Evolutionary conservation across 2,797 vertebrate species (phyloP).

Genomic region (Poeciliopsis paucimaculata): DNA sequence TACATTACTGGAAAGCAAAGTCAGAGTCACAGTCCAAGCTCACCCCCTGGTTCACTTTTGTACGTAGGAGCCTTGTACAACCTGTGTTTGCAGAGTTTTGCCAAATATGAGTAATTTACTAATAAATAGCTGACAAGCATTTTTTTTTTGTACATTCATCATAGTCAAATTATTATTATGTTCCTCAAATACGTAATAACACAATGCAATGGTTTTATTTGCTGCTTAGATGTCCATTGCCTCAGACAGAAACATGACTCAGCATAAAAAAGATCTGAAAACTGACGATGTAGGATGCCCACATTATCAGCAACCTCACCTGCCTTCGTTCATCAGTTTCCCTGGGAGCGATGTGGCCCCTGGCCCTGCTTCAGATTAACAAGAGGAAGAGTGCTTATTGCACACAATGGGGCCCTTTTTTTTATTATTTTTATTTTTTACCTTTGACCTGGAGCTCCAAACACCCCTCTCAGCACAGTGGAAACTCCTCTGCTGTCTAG

Average conservation of each 20-base stretch:
- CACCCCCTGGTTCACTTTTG: neutral
- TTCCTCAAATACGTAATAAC: neutral
- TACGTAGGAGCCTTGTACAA: neutral
- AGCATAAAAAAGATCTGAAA: conserved; percentile 42
- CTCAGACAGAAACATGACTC: conserved; percentile 37
- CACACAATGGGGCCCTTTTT: conserved; percentile 74
- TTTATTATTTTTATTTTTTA: conserved; percentile 53
- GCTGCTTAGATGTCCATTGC: conserved; percentile 9
- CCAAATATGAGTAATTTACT: neutral
- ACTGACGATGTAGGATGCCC: conserved; percentile 49
- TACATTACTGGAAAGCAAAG: conserved; percentile 1
- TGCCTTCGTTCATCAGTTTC: conserved; percentile 73
- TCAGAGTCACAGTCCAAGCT: neutral
- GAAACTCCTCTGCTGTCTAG: conserved; percentile 66
- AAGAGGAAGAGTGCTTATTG: conserved; percentile 66
- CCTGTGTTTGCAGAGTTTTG: neutral
- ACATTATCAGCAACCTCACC: conserved; percentile 52
- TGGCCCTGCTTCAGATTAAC: conserved; percentile 68
- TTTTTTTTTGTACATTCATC: neutral
- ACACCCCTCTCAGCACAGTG: conserved; percentile 70
- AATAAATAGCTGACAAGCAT: neutral
- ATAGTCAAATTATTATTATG: neutral
- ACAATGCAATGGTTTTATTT: neutral
- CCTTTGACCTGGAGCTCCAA: conserved; percentile 59
- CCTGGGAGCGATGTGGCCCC: conserved; percentile 75